Base-by-base conservation (phyloP, 2,113 vertebrate genomes). In the Mormoops blainvillei region DNA sequence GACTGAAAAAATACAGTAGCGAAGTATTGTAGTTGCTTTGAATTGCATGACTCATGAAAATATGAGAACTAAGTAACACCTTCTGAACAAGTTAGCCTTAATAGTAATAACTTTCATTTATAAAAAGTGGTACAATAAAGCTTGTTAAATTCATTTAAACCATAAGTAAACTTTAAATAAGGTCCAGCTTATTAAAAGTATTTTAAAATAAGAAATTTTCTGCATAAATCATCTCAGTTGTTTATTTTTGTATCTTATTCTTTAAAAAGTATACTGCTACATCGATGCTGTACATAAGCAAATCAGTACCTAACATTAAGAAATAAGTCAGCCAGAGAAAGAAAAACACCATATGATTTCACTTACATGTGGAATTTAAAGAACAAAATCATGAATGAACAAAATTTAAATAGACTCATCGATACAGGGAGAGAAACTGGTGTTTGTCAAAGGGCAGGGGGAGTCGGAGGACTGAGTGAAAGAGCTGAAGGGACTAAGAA, bases 171-270 rank as follows among this genome's bases (percentile, higher is more conserved):
- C 38, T 76, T 85, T 84, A 82, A 91, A 38, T 94, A 89, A 91
- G 13, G 5, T 33, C 48, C 52, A 38, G 38, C 88, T 90, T 71
- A 85, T 65, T 38, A 58, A 65, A 67, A 58, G 5, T 8, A 86
- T 76, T 58, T 96, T 87, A 33, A 91, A 38, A 28, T 93, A 70
- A 85, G 12, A 2, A 89, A 68, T 95, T 95, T 97, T 78, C 67
- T 58, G 4, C 38, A 45, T 92, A 70, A 92, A 80, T 88, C 36
- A 89, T 95, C 58, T 65, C 13, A 58, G 9, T 38, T 16, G 41
- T 68, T 90, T 94, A 38, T 4, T 77, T 24, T 58, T 89, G 71
- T 74, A 73, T 78, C 52, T 86, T 95, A 52, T 12, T 28, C 0
- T 92, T 93, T 73, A 48, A 58, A 92, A 87, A 26, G 67, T 89